Base-by-base conservation (phyloP, 2,113 vertebrate species). In the Stigmatopora nigra region DNA sequence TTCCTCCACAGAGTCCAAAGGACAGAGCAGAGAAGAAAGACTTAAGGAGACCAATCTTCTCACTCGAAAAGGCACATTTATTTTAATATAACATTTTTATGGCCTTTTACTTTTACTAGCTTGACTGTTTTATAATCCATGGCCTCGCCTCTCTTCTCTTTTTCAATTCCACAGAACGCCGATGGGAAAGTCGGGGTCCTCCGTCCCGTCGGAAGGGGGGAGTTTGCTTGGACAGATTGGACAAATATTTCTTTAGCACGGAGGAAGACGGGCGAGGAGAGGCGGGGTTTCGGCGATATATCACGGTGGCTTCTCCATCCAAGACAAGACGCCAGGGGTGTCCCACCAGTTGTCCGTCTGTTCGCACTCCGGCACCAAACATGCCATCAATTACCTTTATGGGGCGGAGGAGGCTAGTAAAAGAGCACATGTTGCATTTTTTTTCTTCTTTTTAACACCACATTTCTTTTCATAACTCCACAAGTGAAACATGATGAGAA, bases 221-320 rank as follows among this genome's bases (percentile, higher is more conserved):
- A 80, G 82, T 85, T 84, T 86, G 88, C 87, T 88, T 87, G 87
- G 85, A 89, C 81, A 86, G 82, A 86, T 86, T 89, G 86, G 86
- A 87, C 87, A 90, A 92, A 92, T 88, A 90, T 88, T 86, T 88
- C 84, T 74, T 88, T 87, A 91, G 89, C 87, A 83, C 38, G 82
- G 83, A 81, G 14, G 70, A 22, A 22, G 22, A 22, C 3, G 9
- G 25, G 7, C 48, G 6, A 77, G 76, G 38, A 13, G 67, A 72
- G 68, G 64, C 75, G 75, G 80, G 78, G 78, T 75, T 44, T 68
- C 61, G 64, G 79, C 69, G 70, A 69, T 72, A 78, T 63, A 82
- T 83, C 73, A 82, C 77, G 76, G 64, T 76, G 73, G 75, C 81
- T 76, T 67, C 35, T 78, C 65, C 12, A 19, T 70, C 65, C 63